These are phyloP conservation scores for Chrosomus eos DNA, from an alignment of 2,797 vertebrate genomes.

Conservation along the genomic window DNA sequence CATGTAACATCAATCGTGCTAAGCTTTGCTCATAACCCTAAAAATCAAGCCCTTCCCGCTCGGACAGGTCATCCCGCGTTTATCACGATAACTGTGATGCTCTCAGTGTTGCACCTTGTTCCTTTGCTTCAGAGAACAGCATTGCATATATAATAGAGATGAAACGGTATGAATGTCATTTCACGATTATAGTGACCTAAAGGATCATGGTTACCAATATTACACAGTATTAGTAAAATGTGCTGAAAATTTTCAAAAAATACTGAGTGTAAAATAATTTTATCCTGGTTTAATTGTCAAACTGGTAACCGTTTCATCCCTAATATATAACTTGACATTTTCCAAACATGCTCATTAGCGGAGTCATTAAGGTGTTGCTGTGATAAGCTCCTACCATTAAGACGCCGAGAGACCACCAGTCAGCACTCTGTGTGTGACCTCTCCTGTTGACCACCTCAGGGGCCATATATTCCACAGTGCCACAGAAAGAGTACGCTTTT, in stretches of 20 bases:
- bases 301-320: background rate
- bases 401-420: slow-evolving; percentile 99
- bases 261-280: background rate
- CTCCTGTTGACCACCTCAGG: slow-evolving; percentile 98
- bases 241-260: background rate
- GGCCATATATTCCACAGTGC: slow-evolving; percentile 99
- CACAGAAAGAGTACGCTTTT: slow-evolving; percentile 99
- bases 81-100: background rate
- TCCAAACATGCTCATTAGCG: background rate
- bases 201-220: background rate
- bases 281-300: background rate
- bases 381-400: slow-evolving; percentile 85
- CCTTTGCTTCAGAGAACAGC: background rate
- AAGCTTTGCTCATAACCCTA: no score
- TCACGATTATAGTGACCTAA: background rate
- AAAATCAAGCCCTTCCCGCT: background rate
- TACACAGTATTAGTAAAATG: no score
- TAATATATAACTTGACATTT: background rate
- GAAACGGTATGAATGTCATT: background rate
- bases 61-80: no score
- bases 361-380: background rate
- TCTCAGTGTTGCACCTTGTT: background rate
- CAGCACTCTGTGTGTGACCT: slow-evolving; percentile 98
- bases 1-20: no score
- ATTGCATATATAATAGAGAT: background rate